Evolutionary conservation across 2,797 vertebrate genomes (phyloP).

Genomic region (Cheirogaleus major): DNA sequence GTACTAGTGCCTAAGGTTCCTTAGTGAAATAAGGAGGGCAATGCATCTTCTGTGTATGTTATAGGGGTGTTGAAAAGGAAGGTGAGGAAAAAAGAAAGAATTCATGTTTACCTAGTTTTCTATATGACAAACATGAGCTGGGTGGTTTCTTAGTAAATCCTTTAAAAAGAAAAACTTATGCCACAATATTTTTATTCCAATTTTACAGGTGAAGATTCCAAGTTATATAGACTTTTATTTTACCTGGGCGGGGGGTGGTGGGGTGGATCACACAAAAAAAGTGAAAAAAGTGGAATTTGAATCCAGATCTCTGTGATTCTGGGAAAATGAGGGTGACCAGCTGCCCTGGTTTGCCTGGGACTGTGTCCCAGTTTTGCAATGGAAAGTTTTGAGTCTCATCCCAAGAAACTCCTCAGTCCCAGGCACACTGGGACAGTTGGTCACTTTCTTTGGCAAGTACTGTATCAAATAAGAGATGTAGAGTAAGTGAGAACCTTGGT

Average conservation of each 20-base stretch:
- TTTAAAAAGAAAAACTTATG: background rate
- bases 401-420: background rate
- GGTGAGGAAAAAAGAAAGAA: background rate
- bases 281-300: background rate
- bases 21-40: background rate
- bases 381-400: background rate
- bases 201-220: background rate
- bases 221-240: background rate
- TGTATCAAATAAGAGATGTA: background rate
- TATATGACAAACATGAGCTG: background rate
- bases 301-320: background rate
- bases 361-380: background rate
- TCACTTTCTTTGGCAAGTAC: background rate
- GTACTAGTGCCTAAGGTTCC: background rate
- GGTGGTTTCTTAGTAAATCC: background rate
- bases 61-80: background rate
- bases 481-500: background rate
- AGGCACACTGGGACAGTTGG: rapidly evolving
- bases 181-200: background rate
- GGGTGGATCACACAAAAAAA: background rate
- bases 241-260: rapidly evolving
- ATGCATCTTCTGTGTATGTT: background rate
- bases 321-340: rapidly evolving
- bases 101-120: background rate
- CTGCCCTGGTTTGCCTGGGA: rapidly evolving